Base-by-base conservation (phyloP, 1,140 invertebrate genomes). In the Arion vulgaris region DNA sequence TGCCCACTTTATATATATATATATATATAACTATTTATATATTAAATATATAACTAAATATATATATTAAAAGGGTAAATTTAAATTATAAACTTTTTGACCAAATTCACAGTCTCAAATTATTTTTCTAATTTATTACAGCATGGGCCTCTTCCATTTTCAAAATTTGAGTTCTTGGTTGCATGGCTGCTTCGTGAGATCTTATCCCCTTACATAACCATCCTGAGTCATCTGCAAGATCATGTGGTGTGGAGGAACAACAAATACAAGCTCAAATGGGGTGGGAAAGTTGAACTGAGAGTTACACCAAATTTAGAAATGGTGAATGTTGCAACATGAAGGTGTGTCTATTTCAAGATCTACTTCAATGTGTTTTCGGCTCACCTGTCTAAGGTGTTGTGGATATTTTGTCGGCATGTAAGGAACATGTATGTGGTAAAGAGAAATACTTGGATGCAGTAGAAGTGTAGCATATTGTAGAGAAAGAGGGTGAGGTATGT, bases 181-280 rank as follows among this genome's bases (percentile, higher is more conserved):
- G 97, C 95, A 28, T 99, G 99, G 99, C 91, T 98, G 76, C 96
- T 98, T 90, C 95, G 97, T 74, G 98, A 99, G 93, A 93, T 95
- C 13, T 95, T 96, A 80, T 96, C 97, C 73, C 96, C 98, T 4
- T 97, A 96, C 89, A 93, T 99, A 53, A 97, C 98, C 88, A 91
- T 96, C 49, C 94, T 95, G 88, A 97, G 98, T 71, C 93, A 98
- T 74, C 91, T 91, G 80, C 95, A 96, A 92, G 96, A 96, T 0
- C 94, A 95, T 57, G 97, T 99, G 86, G 95, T 95, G 90, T 99
- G 98, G 98, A 94, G 98, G 84, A 95, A 96, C 87, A 95, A 96
- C 87, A 95, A 95, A 85, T 99, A 97, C 92, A 95, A 95, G 90
- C 94, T 99, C 41, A 95, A 95, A 86, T 99, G 98, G 97, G 98